Evolutionary conservation across 2,113 vertebrate species (phyloP).

Genomic region (Atrichornis clamosus): DNA sequence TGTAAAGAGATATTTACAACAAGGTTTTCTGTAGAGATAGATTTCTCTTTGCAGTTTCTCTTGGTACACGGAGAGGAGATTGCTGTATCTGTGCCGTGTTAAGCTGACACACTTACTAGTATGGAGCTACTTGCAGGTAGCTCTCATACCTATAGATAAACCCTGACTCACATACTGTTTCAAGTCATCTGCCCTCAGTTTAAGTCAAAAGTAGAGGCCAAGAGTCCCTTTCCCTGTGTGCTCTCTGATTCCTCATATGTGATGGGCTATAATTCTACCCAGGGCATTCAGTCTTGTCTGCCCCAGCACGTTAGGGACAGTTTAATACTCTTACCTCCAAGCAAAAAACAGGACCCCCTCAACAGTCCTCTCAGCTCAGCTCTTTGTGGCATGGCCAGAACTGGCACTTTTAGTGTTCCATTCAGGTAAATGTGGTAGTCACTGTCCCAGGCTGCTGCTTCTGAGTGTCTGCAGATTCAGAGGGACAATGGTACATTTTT

Average conservation of each 20-base stretch:
- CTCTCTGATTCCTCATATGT: accelerated
- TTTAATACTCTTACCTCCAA: not conserved
- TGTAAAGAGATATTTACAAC: not conserved
- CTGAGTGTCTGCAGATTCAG: not conserved
- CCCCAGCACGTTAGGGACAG: not conserved
- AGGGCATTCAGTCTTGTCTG: not conserved
- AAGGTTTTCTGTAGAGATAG: not conserved
- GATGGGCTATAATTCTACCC: not conserved
- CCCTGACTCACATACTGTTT: not conserved
- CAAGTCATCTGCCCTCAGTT: not conserved
- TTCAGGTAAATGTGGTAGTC: not conserved
- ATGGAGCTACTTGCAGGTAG: not conserved
- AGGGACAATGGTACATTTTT: accelerated
- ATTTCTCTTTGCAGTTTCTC: not conserved
- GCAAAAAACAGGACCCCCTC: not conserved
- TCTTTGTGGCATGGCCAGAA: not conserved
- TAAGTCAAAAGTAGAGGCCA: not conserved
- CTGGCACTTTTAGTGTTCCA: not conserved
- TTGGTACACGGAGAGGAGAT: not conserved
- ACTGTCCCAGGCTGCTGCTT: not conserved
- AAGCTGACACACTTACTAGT: not conserved
- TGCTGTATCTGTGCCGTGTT: not conserved
- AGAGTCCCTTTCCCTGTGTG: not conserved
- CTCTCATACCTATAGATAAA: not conserved
- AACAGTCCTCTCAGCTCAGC: not conserved